A percentile compares a stretch with the other conserved stretches of the same genome.
phyloP scores from a whole-genome alignment of 2,888 invertebrate genomes.

The Spisula solida region DNA sequence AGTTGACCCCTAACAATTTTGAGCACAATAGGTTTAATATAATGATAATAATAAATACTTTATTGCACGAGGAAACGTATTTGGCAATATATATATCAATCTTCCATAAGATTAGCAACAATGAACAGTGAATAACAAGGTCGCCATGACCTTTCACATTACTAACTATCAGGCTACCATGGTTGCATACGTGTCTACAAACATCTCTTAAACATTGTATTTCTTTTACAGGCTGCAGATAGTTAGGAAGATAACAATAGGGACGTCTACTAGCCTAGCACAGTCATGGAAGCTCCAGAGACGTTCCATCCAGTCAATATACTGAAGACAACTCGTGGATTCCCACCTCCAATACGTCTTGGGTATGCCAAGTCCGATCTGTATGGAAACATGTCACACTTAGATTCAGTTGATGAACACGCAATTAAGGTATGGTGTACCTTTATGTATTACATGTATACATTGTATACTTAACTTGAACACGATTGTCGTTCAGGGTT shows the following conservation, averaged over 20 bases:
- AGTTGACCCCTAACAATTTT: too few species aligned
- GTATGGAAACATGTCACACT: slow-evolving; percentile 69
- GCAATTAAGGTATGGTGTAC: slow-evolving; percentile 68
- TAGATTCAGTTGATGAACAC: slow-evolving; percentile 73
- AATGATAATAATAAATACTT: too few species aligned
- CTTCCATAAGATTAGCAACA: too few species aligned
- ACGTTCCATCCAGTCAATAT: slow-evolving; percentile 73
- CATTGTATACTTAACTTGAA: too few species aligned
- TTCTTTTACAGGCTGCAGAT: not conserved
- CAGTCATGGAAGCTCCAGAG: slow-evolving; percentile 71
- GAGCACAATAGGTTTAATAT: too few species aligned
- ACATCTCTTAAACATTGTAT: not conserved
- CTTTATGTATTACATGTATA: not conserved
- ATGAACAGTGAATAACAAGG: too few species aligned
- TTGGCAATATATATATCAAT: too few species aligned
- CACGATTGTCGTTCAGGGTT: too few species aligned
- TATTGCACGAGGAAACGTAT: too few species aligned
- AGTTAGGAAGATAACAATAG: not conserved
- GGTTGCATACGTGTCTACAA: too few species aligned
- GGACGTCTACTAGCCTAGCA: not conserved
- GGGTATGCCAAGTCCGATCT: slow-evolving; percentile 74
- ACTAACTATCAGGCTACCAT: too few species aligned
- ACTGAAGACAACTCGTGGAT: slow-evolving; percentile 66
- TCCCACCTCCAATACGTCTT: slow-evolving; percentile 74
- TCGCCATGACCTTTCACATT: too few species aligned